Conservation (phyloP, 2,113 vertebrate genomes). For the Anguilla japonica region DNA sequence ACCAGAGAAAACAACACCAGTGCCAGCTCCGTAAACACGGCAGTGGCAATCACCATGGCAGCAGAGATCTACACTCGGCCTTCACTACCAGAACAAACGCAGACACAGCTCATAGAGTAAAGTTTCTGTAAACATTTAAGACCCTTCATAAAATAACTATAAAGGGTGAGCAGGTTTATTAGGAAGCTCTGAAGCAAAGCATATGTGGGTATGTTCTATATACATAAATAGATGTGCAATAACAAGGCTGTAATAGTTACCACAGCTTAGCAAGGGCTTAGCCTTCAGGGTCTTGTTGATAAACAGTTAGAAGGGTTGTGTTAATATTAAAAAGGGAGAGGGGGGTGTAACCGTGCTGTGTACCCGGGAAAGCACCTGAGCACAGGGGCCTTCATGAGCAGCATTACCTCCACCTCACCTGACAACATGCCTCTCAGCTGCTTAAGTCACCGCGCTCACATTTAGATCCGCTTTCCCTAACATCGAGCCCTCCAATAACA, state of each 20-base stretch:
- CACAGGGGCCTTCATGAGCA: background rate
- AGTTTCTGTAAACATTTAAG: constrained; percentile 5
- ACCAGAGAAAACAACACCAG: background rate
- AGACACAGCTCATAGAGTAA: background rate
- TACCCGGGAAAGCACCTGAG: constrained; percentile 20
- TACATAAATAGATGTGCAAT: constrained; percentile 31
- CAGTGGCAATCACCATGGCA: too few species aligned
- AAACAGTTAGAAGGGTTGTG: constrained; percentile 43
- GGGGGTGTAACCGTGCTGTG: background rate
- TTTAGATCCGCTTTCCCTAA: background rate
- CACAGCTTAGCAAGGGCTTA: constrained; percentile 12
- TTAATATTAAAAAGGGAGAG: constrained; percentile 46
- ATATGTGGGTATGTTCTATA: constrained; percentile 11
- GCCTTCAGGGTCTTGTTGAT: constrained; percentile 42
- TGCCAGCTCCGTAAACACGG: background rate
- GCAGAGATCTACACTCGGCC: background rate
- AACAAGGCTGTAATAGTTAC: constrained; percentile 28
- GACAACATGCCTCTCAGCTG: background rate
- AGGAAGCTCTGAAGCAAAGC: background rate
- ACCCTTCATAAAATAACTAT: background rate
- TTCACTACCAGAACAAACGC: background rate
- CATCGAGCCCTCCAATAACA: background rate
- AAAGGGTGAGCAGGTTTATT: background rate
- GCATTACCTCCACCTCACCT: background rate
- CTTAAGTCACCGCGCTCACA: background rate